Conservation (phyloP, 2,113 vertebrate genomes). For the Mesitornis unicolor region DNA sequence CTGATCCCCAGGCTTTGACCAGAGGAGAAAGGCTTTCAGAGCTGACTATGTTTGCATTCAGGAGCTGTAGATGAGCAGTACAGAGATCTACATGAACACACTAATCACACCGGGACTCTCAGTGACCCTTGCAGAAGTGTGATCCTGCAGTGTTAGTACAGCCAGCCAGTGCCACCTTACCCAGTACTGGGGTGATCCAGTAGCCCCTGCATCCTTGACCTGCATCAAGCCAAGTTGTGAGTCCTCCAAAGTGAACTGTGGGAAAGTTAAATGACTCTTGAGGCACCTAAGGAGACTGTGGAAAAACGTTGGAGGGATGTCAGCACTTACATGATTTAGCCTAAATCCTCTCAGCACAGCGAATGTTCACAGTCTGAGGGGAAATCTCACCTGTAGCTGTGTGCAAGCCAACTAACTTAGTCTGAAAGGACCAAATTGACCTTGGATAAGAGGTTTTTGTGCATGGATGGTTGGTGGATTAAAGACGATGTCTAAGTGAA, state of each 20-base stretch:
- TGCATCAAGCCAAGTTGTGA: background rate
- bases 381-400: slow-evolving; percentile 43
- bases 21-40: background rate
- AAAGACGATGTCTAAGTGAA: background rate
- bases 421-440: slow-evolving; percentile 64
- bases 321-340: slow-evolving; percentile 12
- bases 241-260: background rate
- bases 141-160: too few species aligned
- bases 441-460: slow-evolving; percentile 55
- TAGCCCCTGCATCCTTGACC: rapidly evolving
- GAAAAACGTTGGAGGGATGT: slow-evolving; percentile 1
- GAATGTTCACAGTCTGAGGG: background rate
- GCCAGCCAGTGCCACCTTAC: background rate
- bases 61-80: background rate
- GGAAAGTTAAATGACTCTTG: background rate
- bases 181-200: rapidly evolving
- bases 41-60: background rate
- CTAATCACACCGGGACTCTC: background rate
- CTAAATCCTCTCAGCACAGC: background rate
- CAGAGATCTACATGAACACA: background rate
- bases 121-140: rapidly evolving
- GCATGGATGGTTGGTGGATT: slow-evolving; percentile 34
- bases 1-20: background rate
- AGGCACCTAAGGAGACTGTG: background rate
- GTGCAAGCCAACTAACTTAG: slow-evolving; percentile 18